Conservation (phyloP, 1,140 invertebrate species). For the Heliconius himera region DNA sequence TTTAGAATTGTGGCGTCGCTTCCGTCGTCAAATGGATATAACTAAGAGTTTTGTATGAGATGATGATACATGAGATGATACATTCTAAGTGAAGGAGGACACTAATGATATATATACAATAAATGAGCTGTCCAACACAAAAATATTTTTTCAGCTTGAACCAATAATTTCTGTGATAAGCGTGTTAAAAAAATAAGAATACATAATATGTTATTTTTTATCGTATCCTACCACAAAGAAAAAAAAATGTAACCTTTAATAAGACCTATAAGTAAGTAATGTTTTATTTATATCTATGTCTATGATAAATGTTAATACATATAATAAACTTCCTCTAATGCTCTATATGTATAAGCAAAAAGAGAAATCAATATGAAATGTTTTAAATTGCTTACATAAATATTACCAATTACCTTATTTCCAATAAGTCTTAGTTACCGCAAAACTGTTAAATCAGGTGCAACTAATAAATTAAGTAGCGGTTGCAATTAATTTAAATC, state of each 20-base stretch:
- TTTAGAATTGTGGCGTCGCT: not conserved
- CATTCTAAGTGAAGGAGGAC: no score
- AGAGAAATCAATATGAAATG: not conserved
- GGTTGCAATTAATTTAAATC: not conserved
- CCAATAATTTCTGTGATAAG: no score
- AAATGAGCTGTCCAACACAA: no score
- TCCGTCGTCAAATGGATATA: no score
- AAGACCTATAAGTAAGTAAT: not conserved
- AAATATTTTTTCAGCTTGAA: no score
- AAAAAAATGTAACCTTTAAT: no score
- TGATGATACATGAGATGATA: no score
- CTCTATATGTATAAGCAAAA: not conserved
- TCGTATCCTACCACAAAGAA: no score
- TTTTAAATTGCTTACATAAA: not conserved
- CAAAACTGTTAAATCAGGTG: not conserved
- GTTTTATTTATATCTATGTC: not conserved
- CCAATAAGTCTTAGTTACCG: not conserved
- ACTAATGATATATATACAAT: no score
- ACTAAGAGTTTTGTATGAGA: no score
- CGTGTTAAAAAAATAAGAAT: no score
- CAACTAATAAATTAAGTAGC: not conserved
- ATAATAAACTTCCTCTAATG: slow-evolving; percentile 1
- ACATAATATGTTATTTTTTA: no score
- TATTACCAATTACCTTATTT: not conserved
- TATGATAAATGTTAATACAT: not conserved